phyloP scores from a whole-genome alignment of 2,797 vertebrate genomes.

The Sphenodon punctatus region DNA sequence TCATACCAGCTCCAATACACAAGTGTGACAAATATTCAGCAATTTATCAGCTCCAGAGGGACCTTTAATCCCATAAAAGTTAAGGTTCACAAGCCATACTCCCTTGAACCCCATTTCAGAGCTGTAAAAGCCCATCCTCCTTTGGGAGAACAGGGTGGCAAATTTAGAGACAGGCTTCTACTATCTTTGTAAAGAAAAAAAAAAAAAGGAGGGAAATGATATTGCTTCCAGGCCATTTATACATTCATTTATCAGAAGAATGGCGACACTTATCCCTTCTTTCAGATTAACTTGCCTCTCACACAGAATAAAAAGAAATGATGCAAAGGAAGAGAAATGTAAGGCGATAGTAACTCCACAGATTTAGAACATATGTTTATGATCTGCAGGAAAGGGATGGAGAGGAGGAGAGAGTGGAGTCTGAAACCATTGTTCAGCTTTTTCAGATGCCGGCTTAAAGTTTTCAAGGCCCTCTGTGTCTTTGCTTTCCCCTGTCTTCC shows the following conservation, averaged over 20 bases:
- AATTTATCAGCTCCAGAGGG: too few relatives aligned
- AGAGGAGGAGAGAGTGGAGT: constrained; percentile 19
- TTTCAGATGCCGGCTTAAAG: constrained; percentile 45
- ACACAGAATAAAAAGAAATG: background rate
- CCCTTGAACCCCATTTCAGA: too few relatives aligned
- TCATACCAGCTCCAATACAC: too few relatives aligned
- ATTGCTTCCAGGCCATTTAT: constrained; percentile 65
- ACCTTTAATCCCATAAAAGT: too few relatives aligned
- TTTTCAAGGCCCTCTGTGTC: too few relatives aligned
- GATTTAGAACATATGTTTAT: constrained; percentile 34
- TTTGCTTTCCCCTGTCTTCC: constrained; percentile 40
- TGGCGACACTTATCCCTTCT: constrained; percentile 65
- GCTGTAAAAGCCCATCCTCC: fast-evolving
- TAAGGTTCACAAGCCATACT: too few relatives aligned
- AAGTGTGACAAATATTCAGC: too few relatives aligned
- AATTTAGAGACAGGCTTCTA: constrained; percentile 28
- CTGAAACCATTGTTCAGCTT: constrained; percentile 51
- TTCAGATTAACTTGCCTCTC: constrained; percentile 60
- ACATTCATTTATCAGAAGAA: constrained; percentile 67
- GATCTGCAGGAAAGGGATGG: constrained; percentile 38
- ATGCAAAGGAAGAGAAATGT: constrained; percentile 14
- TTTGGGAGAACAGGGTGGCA: background rate
- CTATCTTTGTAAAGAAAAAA: background rate
- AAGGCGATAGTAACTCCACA: background rate
- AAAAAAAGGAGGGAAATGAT: constrained; percentile 18